Percentiles rank a stretch among this genome's conserved stretches.
Evolutionary conservation across 2,888 invertebrate species (phyloP).

Genomic region (Tenthredo mesomela): DNA sequence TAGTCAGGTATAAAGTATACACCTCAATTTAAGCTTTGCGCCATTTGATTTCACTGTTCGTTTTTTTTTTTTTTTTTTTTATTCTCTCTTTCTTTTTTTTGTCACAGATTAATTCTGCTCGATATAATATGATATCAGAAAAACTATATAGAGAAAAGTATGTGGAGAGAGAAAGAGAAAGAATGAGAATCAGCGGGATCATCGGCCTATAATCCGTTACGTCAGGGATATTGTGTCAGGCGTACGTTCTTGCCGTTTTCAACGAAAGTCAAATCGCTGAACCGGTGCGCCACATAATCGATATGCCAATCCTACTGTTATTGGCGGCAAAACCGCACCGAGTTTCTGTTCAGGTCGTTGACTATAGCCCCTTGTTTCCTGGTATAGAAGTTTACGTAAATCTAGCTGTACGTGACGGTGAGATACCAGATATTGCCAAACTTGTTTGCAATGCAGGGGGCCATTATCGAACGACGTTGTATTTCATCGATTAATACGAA

Average conservation of each 20-base stretch:
- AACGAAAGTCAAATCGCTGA: constrained; percentile 52
- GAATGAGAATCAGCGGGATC: constrained; percentile 30
- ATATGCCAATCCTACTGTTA: constrained; percentile 47
- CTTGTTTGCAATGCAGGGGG: not conserved
- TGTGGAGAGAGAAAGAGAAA: not conserved
- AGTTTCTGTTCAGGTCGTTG: constrained; percentile 36
- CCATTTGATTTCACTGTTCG: not conserved
- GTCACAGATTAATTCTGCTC: not conserved
- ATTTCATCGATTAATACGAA: constrained; percentile 33
- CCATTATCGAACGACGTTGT: constrained; percentile 1
- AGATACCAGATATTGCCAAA: constrained; percentile 28
- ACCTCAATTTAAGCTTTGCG: constrained; percentile 1
- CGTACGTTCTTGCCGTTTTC: constrained; percentile 39
- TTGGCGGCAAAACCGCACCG: constrained; percentile 25
- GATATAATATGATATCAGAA: not conserved
- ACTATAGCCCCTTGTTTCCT: constrained; percentile 39
- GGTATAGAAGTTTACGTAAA: constrained; percentile 49
- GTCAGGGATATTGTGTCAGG: constrained; percentile 50
- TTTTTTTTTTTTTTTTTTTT: not conserved
- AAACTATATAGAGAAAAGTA: not conserved
- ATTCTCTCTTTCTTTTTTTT: not conserved
- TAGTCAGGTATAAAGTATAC: not conserved
- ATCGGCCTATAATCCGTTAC: constrained; percentile 52
- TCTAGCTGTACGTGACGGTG: constrained; percentile 23
- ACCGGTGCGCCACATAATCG: constrained; percentile 48